These are phyloP conservation scores for Oreochromis aureus DNA, from an alignment of 2,113 vertebrate species.

Conservation along the genomic window DNA sequence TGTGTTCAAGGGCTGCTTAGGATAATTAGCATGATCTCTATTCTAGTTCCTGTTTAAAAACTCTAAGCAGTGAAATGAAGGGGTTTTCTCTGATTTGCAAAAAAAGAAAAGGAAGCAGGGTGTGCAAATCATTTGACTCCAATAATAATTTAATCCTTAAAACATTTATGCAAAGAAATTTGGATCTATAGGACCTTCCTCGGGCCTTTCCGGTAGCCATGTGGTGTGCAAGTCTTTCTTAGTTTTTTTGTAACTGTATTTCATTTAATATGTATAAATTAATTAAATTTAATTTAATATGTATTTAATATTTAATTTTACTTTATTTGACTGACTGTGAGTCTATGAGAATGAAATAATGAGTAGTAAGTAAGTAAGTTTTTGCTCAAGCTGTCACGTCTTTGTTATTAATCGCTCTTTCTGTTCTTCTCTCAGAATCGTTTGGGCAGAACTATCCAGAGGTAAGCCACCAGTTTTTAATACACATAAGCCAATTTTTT, in stretches of 20 bases:
- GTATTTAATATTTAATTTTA: neutral
- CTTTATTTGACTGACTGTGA: neutral
- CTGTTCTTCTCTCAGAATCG: conserved; percentile 74
- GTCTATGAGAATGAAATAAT: neutral
- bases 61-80: neutral
- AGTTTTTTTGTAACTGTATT: neutral
- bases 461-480: conserved; percentile 69
- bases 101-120: neutral
- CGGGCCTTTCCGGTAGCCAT: neutral
- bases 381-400: neutral
- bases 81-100: neutral
- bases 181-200: neutral
- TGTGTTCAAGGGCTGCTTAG: neutral
- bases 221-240: neutral
- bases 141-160: neutral
- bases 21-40: neutral
- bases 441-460: conserved; percentile 99
- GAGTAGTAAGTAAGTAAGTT: neutral
- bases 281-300: neutral
- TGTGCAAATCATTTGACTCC: neutral
- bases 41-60: neutral
- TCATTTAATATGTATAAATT: neutral
- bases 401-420: neutral
- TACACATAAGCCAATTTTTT: neutral
- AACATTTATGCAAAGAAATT: neutral